phyloP scores from a whole-genome alignment of 2,888 invertebrate genomes.

The Orthonychiurus folsomi region DNA sequence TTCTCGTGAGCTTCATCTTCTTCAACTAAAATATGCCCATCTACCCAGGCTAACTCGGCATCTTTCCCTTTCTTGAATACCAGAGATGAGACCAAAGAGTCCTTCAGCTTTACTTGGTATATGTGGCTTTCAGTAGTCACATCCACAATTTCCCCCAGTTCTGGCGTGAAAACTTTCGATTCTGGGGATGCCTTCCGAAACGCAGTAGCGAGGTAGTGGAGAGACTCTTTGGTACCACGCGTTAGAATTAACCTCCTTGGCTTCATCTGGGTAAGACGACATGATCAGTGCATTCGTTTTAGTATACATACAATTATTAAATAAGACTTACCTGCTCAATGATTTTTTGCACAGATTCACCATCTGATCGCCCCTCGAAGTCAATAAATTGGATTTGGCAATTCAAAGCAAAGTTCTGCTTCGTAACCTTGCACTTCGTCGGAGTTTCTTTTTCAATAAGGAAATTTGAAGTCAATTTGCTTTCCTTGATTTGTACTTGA shows the following conservation, averaged over 20 bases:
- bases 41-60: slow-evolving; percentile 93
- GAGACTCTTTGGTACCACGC: slow-evolving; percentile 61
- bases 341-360: slow-evolving; percentile 60
- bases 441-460: slow-evolving; percentile 60
- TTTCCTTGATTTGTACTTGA: slow-evolving; percentile 47
- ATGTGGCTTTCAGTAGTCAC: slow-evolving; percentile 97
- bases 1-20: slow-evolving; percentile 53
- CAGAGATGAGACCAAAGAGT: slow-evolving; percentile 77
- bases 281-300: background rate
- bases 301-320: slow-evolving; percentile 42
- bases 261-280: slow-evolving; percentile 49
- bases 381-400: slow-evolving; percentile 90
- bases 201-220: slow-evolving; percentile 58
- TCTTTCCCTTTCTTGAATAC: slow-evolving; percentile 75
- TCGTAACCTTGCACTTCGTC: slow-evolving; percentile 73
- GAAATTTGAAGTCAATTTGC: slow-evolving; percentile 9
- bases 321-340: slow-evolving; percentile 52
- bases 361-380: slow-evolving; percentile 75
- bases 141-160: slow-evolving; percentile 74
- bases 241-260: slow-evolving; percentile 73
- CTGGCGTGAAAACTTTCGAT: slow-evolving; percentile 64
- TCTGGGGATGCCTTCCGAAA: slow-evolving; percentile 59
- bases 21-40: slow-evolving; percentile 57
- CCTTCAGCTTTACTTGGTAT: slow-evolving; percentile 88
- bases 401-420: slow-evolving; percentile 65